Evolutionary conservation across 2,888 invertebrate species (phyloP), one percentile per base, ranked within the genome.

Genomic region (Torymus aiolomorphi): DNA sequence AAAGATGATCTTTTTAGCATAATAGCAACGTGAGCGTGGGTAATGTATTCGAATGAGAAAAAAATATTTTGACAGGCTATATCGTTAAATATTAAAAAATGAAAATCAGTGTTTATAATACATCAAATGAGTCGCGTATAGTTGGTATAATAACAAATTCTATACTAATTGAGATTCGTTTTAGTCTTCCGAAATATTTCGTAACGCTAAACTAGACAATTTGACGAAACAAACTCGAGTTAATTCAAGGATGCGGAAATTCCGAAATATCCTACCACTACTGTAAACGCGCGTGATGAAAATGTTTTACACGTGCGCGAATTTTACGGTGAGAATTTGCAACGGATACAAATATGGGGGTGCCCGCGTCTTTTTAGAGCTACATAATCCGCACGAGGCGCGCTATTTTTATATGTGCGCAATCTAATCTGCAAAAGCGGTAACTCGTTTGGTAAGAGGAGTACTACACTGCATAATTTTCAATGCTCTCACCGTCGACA

Each of bases 351-450:
- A 20, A 2, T 54, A 69, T 76, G 76, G 42, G 76, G 76, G 69
- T 52, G 42, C 76, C 69, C 76, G 76, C 62, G 52, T 69, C 14
- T 67, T 52, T 8, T 42, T 12, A 49, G 62, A 70, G 56, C 49
- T 57, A 63, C 31, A 31, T 31, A 31, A 76, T 70, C 51, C 18
- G 12, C 61, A 13, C 42, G 31, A 31, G 8, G 31, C 31, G 31
- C 31, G 54, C 63, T 73, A 56, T 73, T 73, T 73, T 73, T 73
- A 56, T 42, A 31, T 31, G 52, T 31, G 52, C 42, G 18, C 56
- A 54, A 62, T 69, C 69, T 69, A 76, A 76, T 76, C 69, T 76
- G 11, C 67, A 24, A 14, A 31, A 63, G 54, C 31, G 59, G 61
- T 51, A 54, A 67, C 56, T 56, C 54, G 24, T 42, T 71, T 20